phyloP scores from a whole-genome alignment of 2,888 invertebrate genomes.

The Antheraea yamamai region DNA sequence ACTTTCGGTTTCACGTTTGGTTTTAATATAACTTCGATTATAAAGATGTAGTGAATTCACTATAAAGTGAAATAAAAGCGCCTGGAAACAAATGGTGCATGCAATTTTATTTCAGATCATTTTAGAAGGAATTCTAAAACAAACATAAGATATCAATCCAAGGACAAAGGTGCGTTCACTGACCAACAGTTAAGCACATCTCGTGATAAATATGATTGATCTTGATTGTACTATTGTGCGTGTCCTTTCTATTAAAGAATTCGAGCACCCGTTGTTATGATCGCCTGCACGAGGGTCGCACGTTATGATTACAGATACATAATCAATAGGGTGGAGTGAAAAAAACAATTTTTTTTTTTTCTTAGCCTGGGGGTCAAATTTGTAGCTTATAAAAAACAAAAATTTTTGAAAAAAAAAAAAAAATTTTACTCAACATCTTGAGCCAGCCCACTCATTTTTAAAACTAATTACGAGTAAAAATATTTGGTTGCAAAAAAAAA shows the following conservation, averaged over 20 bases:
- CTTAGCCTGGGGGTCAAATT: too few species aligned
- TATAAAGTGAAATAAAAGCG: too few species aligned
- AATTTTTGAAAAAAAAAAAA: too few species aligned
- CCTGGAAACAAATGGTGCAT: background rate
- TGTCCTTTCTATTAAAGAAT: slow-evolving; percentile 48
- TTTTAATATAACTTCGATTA: background rate
- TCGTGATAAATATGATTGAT: slow-evolving; percentile 46
- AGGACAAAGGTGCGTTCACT: background rate
- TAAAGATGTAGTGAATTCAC: too few species aligned
- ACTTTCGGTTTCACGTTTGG: background rate
- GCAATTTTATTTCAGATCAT: background rate
- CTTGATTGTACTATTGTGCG: slow-evolving; percentile 51
- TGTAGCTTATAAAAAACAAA: too few species aligned
- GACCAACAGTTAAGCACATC: slow-evolving; percentile 21
- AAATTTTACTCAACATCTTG: too few species aligned
- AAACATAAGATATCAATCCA: background rate
- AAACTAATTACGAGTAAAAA: too few species aligned
- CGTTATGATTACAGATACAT: background rate
- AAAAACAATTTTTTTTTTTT: too few species aligned
- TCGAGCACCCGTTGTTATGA: slow-evolving; percentile 29
- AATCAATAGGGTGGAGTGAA: too few species aligned
- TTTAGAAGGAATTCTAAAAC: background rate
- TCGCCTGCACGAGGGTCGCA: background rate
- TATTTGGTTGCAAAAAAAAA: too few species aligned
- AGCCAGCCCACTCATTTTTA: too few species aligned